Evolutionary conservation across 2,888 invertebrate species (phyloP).

Genomic region (Lochmaea capreae): DNA sequence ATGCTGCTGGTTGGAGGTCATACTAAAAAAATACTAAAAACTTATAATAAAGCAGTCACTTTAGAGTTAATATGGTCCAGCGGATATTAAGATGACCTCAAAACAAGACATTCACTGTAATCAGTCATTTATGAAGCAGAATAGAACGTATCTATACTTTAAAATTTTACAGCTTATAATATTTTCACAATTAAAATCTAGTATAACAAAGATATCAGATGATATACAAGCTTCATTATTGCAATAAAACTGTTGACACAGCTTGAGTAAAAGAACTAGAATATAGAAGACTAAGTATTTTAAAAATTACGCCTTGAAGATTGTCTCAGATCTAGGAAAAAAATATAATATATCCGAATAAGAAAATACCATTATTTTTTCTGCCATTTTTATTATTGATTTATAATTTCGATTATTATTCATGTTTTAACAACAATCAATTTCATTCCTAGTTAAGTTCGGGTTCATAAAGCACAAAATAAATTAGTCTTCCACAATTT

Average conservation of each 20-base stretch:
- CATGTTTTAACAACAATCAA: not conserved
- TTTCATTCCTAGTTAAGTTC: not conserved
- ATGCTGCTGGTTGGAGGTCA: not conserved
- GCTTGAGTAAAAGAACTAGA: slow-evolving; percentile 12
- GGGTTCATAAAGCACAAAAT: not conserved
- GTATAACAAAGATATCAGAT: slow-evolving; percentile 15
- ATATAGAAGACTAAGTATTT: slow-evolving; percentile 7
- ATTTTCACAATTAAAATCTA: not conserved
- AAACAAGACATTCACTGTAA: slow-evolving; percentile 3
- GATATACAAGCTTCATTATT: slow-evolving; percentile 26
- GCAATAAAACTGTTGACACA: slow-evolving; percentile 12
- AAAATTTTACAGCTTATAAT: not conserved
- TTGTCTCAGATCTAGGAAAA: slow-evolving; percentile 5
- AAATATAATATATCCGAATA: slow-evolving; percentile 15
- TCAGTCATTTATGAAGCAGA: not conserved
- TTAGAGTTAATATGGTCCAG: not conserved
- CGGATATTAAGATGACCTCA: not conserved
- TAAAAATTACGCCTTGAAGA: not conserved
- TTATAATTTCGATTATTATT: slow-evolving; percentile 1
- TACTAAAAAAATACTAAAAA: slow-evolving; percentile 8
- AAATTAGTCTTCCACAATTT: slow-evolving; percentile 22
- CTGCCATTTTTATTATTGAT: slow-evolving; percentile 8
- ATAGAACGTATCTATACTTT: not conserved
- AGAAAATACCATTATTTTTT: slow-evolving; percentile 12
- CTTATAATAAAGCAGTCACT: not conserved